A percentile compares a stretch with the other conserved stretches of the same genome.
phyloP scores from a whole-genome alignment of 2,113 vertebrate species.

The Coregonus clupeaformis region DNA sequence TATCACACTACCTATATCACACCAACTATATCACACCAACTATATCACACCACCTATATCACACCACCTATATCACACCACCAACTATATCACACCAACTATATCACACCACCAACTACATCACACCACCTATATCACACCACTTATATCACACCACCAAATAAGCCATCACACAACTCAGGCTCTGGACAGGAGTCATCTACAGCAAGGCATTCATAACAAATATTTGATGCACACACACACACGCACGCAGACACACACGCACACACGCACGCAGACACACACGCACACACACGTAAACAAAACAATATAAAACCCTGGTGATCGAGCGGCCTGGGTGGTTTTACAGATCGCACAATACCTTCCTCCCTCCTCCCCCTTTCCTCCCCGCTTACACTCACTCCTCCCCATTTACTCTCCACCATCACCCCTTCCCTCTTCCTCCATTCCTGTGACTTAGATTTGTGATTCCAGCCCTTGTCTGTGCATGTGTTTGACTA shows the following conservation, averaged over 20 bases:
- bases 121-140: neutral
- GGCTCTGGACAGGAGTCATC: neutral
- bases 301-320: neutral
- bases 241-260: slow-evolving; percentile 12
- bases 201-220: neutral
- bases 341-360: neutral
- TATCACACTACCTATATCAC: too few relatives aligned
- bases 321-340: neutral
- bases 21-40: too few relatives aligned
- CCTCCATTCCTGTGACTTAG: too few relatives aligned
- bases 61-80: too few relatives aligned
- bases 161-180: neutral
- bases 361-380: neutral
- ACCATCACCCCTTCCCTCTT: slow-evolving; percentile 40
- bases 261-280: slow-evolving; percentile 1
- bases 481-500: neutral
- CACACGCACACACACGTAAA: neutral
- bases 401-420: slow-evolving; percentile 41
- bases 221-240: neutral
- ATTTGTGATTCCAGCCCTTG: neutral
- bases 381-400: neutral
- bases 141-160: neutral
- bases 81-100: too few relatives aligned
- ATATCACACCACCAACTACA: too few relatives aligned
- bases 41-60: too few relatives aligned